Evolutionary conservation across 1,140 invertebrate genomes (phyloP), one percentile per base, ranked within the genome.

Genomic region (Drosophila bocki): DNA sequence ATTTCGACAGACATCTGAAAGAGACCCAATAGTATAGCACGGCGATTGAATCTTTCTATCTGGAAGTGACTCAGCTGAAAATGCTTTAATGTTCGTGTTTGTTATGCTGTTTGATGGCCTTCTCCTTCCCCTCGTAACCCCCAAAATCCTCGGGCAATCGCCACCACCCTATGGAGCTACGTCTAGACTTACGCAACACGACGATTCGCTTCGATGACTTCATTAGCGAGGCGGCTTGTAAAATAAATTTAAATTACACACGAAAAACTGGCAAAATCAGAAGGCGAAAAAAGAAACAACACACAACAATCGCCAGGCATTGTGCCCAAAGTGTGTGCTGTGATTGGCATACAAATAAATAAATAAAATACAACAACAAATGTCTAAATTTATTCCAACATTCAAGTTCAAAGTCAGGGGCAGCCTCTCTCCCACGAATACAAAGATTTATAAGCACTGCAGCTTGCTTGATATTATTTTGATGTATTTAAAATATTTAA

Each of bases 381-480:
- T 54, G 64, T 37, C 39, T 65, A 45, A 83, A 79, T 70, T 72
- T 68, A 72, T 71, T 69, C 70, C 67, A 68, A 42, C 45, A 41
- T 65, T 68, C 78, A 86, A 86, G 79, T 86, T 86, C 79, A 86
- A 58, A 72, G 82, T 82, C 82, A 86, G 82, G 75, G 82, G 12
- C 72, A 59, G 53, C 15, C 65, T 41, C 33, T 71, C 69, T 42
- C 53, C 69, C 53, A 59, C 45, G 37, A 71, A 71, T 50, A 33
- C 62, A 59, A 44, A 33, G 64, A 65, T 63, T 39, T 33, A 19
- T 50, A 26, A 35, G 51, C 51, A 50, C 19, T 41, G 26, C 45
- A 65, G 45, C 6, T 17, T 13, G 39, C 7, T 13, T 47, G 22
- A 22, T 17, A 47, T 13, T 29, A 19, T 53, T 54, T 53, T 13